phyloP scores from a whole-genome alignment of 2,113 vertebrate genomes.

The Pleuronectes platessa region DNA sequence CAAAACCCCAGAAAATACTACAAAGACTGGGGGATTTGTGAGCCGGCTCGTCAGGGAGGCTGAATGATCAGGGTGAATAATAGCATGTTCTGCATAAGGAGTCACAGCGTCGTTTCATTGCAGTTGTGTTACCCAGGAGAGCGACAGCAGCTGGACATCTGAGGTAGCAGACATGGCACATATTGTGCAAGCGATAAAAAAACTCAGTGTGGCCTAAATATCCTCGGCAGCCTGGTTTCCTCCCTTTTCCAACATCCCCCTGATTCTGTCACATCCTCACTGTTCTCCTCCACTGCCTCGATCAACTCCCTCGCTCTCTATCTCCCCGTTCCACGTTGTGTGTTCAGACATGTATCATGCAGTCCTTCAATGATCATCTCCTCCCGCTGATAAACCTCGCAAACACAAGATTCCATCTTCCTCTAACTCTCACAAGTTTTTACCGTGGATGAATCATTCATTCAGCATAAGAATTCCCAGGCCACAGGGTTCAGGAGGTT shows the following conservation, averaged over 20 bases:
- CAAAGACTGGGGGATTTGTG: constrained; percentile 55
- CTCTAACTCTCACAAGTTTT: constrained; percentile 50
- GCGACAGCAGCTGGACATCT: constrained; percentile 63
- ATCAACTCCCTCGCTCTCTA: constrained; percentile 32
- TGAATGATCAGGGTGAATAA: constrained; percentile 67
- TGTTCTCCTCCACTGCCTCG: constrained; percentile 43
- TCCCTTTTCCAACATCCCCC: constrained; percentile 68
- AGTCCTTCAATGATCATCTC: constrained; percentile 60
- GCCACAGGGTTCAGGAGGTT: constrained; percentile 10
- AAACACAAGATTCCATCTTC: constrained; percentile 40
- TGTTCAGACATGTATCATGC: constrained; percentile 45
- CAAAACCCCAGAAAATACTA: constrained; percentile 58
- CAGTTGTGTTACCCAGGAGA: constrained; percentile 47
- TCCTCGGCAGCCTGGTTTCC: constrained; percentile 59
- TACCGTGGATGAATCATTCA: constrained; percentile 54
- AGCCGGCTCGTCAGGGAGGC: constrained; percentile 60
- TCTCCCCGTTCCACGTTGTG: constrained; percentile 52
- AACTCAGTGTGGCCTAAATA: constrained; percentile 68
- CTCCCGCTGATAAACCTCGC: constrained; percentile 57
- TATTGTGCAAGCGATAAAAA: constrained; percentile 62
- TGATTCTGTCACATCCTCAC: constrained; percentile 69
- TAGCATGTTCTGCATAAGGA: constrained; percentile 63
- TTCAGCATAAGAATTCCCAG: constrained; percentile 19
- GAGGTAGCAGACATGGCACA: constrained; percentile 48
- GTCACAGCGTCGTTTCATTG: constrained; percentile 51